These are phyloP conservation scores for Acropternis orthonyx DNA, from an alignment of 2,797 vertebrate species.

Conservation along the genomic window DNA sequence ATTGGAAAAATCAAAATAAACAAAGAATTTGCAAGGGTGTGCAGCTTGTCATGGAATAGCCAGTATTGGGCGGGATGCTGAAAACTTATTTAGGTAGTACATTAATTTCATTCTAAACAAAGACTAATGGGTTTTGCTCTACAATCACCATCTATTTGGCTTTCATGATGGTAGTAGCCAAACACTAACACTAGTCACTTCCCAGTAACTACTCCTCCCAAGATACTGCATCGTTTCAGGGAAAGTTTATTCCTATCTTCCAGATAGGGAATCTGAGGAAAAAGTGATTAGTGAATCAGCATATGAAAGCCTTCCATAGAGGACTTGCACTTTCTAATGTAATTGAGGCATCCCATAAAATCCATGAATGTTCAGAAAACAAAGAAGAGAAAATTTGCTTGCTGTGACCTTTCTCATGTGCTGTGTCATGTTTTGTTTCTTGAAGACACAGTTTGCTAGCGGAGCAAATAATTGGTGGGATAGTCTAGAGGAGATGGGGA, in stretches of 20 bases:
- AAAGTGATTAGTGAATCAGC: background rate
- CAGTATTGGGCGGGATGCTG: background rate
- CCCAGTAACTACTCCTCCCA: background rate
- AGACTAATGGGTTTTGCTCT: background rate
- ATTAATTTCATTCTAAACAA: background rate
- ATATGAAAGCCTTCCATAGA: background rate
- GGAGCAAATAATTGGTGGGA: background rate
- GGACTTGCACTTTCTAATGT: background rate
- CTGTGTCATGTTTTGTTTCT: background rate
- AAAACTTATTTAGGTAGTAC: background rate
- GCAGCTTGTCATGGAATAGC: background rate
- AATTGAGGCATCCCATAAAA: background rate
- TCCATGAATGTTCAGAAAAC: fast-evolving
- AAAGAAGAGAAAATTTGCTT: background rate
- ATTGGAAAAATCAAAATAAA: background rate
- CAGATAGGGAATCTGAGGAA: background rate
- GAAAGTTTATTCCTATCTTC: background rate
- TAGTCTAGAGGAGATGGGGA: background rate
- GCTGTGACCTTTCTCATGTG: background rate
- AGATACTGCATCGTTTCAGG: background rate
- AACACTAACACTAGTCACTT: background rate
- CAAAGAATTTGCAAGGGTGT: background rate
- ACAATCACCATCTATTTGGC: background rate
- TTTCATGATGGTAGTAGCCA: fast-evolving
- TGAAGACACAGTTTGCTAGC: background rate